Evolutionary conservation across 1,140 invertebrate species (phyloP), one percentile per base, ranked within the genome.

Genomic region (Drosophila nannoptera): DNA sequence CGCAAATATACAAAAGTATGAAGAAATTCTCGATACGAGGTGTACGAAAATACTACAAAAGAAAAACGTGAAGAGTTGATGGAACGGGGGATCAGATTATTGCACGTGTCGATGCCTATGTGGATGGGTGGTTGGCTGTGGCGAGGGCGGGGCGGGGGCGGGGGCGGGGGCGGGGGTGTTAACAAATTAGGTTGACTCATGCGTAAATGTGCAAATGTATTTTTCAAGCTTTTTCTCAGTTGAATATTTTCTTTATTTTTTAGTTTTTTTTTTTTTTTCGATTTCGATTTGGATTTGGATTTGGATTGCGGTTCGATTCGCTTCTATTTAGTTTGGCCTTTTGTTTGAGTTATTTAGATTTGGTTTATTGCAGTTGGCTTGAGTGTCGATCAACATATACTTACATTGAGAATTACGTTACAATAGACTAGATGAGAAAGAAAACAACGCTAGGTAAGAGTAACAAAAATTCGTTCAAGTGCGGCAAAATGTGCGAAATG

Each of bases 181-280:
- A 78, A 77, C 53, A 81, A 80, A 77, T 83, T 75, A 76, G 87
- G 87, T 83, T 89, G 87, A 87, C 87, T 89, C 87, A 89, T 89
- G 87, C 87, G 80, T 88, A 81, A 87, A 80, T 88, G 87, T 89
- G 87, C 87, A 89, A 89, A 89, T 89, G 88, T 89, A 89, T 89
- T 89, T 89, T 89, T 88, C 87, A 88, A 88, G 87, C 82, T 78
- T 68, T 56, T 77, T 67, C 52, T 64, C 62, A 60, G 36, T 16
- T 50, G 56, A 52, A 14, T 50, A 52, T 16, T 22, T 46, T 46
- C 4, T 7, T 9, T 52, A 48, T 35, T 56, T 75, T 38, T 16
- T 67, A 55, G 53, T 40, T 71, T 70, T 56, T 45, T 40, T 45
- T 16, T 69, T 81, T 58, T 61, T 69, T 22, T 22, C 1, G 22